Base-by-base conservation (phyloP, 2,888 invertebrate genomes). In the Dendrolimus houi region DNA sequence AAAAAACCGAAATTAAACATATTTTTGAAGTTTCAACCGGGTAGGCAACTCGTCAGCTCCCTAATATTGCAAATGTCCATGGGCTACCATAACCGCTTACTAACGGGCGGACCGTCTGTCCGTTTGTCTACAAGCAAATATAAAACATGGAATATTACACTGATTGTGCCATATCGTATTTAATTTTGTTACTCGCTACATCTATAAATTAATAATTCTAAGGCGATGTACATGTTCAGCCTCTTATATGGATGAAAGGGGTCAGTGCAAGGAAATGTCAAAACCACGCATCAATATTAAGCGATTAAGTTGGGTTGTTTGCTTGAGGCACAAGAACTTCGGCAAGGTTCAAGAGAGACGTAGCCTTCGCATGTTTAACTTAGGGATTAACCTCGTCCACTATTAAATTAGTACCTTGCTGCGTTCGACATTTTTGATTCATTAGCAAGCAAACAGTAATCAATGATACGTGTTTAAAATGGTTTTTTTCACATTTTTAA, bases 241-340 rank as follows among this genome's bases (percentile, higher is more conserved):
- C 68, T 71, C 64, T 63, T 60, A 66, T 65, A 68, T 72, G 67
- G 62, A 65, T 72, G 72, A 71, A 71, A 77, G 76, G 80, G 82
- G 79, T 80, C 78, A 76, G 72, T 72, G 74, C 76, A 77, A 75
- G 81, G 76, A 85, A 83, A 87, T 73, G 87, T 86, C 87, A 84
- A 76, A 79, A 80, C 73, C 87, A 85, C 79, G 69, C 83, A 83
- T 85, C 85, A 85, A 87, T 88, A 86, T 87, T 82, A 77, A 82
- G 76, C 76, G 75, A 82, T 83, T 83, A 82, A 77, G 74, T 77
- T 74, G 73, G 77, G 79, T 74, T 75, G 81, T 77, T 75, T 75
- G 73, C 65, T 69, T 64, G 70, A 72, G 68, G 69, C 58, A 66
- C 69, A 67, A 68, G 67, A 76, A 81, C 76, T 80, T 77, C 64